Conservation (phyloP, 2,888 invertebrate genomes). For the Andrena chrysosceles region DNA sequence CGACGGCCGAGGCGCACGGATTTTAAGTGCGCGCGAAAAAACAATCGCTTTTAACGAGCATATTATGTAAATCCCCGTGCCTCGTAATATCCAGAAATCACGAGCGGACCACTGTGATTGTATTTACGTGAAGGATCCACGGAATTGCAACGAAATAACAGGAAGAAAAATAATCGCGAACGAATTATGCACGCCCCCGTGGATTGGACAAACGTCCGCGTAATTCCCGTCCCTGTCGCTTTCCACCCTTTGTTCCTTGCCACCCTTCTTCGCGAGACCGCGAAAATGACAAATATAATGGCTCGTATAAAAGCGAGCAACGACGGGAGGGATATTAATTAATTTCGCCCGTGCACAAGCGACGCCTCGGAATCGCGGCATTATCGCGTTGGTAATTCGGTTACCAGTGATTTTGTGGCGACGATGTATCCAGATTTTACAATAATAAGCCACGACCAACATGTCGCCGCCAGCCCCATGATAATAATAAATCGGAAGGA, state of each 20-base stretch:
- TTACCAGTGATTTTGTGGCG: constrained; percentile 58
- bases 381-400: constrained; percentile 64
- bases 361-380: constrained; percentile 41
- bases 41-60: constrained; percentile 47
- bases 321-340: constrained; percentile 53
- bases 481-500: constrained; percentile 65
- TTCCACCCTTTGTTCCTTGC: neutral
- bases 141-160: neutral
- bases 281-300: constrained; percentile 35
- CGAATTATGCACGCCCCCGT: neutral
- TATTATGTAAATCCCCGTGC: constrained; percentile 37
- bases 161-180: neutral
- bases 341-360: constrained; percentile 39
- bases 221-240: neutral
- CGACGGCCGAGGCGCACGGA: neutral
- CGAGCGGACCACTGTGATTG: constrained; percentile 17
- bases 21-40: constrained; percentile 37
- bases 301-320: constrained; percentile 4
- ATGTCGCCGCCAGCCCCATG: constrained; percentile 25
- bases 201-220: neutral
- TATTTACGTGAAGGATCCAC: neutral
- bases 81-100: constrained; percentile 14
- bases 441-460: constrained; percentile 52
- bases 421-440: constrained; percentile 49
- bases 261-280: neutral